A percentile compares a stretch with the other conserved stretches of the same genome.
Evolutionary conservation across 2,797 vertebrate species (phyloP).

Genomic region (Poecilia gillii): DNA sequence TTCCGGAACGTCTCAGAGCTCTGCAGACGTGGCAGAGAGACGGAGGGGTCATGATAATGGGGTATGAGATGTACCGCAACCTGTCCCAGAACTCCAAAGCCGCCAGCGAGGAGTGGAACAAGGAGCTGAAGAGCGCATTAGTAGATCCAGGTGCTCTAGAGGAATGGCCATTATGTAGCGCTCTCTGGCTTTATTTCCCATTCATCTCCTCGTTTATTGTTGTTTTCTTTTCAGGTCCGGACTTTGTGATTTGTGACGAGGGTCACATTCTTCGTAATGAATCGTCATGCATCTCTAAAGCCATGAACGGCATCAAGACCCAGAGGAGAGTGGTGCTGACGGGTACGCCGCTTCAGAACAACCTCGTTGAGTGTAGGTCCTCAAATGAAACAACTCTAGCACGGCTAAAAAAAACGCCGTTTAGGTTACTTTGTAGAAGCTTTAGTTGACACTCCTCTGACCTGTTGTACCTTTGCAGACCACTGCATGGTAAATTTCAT

Average conservation of each 20-base stretch:
- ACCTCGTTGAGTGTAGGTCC: slow-evolving; percentile 92
- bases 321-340: slow-evolving; percentile 93
- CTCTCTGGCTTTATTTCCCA: not conserved
- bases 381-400: not conserved
- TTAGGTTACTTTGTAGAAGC: not conserved
- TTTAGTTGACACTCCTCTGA: not conserved
- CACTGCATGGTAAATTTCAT: slow-evolving; percentile 99
- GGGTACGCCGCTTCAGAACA: slow-evolving; percentile 96
- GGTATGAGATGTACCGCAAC: slow-evolving; percentile 95
- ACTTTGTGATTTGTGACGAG: slow-evolving; percentile 96
- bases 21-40: slow-evolving; percentile 88
- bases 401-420: not conserved
- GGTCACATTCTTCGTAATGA: slow-evolving; percentile 94
- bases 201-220: not conserved
- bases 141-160: slow-evolving; percentile 88
- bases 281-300: slow-evolving; percentile 88
- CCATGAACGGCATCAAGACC: slow-evolving; percentile 91
- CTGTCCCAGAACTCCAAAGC: slow-evolving; percentile 84
- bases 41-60: slow-evolving; percentile 93
- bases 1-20: slow-evolving; percentile 81
- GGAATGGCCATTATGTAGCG: not conserved
- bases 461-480: slow-evolving; percentile 78
- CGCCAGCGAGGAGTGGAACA: slow-evolving; percentile 80
- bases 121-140: slow-evolving; percentile 83
- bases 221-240: slow-evolving; percentile 83